Base-by-base conservation (phyloP, 1,140 invertebrate genomes). In the Macrostomum lignano region DNA sequence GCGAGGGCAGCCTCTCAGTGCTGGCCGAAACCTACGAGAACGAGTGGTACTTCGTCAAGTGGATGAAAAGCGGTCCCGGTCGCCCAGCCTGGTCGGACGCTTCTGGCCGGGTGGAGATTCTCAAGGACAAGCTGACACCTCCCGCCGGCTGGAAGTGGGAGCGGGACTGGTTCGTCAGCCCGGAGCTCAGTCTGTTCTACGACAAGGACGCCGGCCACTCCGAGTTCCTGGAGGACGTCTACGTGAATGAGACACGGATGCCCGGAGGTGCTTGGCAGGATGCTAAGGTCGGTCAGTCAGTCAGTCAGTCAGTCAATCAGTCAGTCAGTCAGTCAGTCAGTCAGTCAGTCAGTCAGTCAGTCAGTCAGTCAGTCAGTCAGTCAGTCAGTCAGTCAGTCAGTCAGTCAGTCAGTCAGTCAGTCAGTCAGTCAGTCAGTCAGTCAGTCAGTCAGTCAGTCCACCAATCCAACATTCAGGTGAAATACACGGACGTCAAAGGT, bases 1-100 rank as follows among this genome's bases (percentile, higher is more conserved):
- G 41, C 14, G 55, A 62, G 35, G 51, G 55, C 17, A 53, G 61
- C 38, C 43, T 59, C 15, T 49, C 58, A 14, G 57, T 62, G 10
- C 58, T 51, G 44, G 60, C 60, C 38, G 59, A 61, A 46, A 60
- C 58, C n/a, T n/a, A n/a, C n/a, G n/a, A n/a, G n/a, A n/a, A n/a
- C n/a, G n/a, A n/a, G n/a, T n/a, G n/a, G n/a, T n/a, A n/a, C n/a
- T n/a, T n/a, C n/a, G n/a, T n/a, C n/a, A n/a, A n/a, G n/a, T n/a
- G n/a, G n/a, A n/a, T n/a, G n/a, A n/a, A n/a, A n/a, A n/a, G n/a
- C n/a, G n/a, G n/a, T n/a, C 6, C 20, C 5, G 11, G 28, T 13
- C 14, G 20, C 11, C 58, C 59, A 2, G 50, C 54, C 35, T 63
- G 46, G 39, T 62, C 60, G 21, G 60, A 63, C 42, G 48, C 44